These are phyloP conservation scores for Lasiurus borealis DNA, from an alignment of 2,113 vertebrate genomes.

Conservation along the genomic window DNA sequence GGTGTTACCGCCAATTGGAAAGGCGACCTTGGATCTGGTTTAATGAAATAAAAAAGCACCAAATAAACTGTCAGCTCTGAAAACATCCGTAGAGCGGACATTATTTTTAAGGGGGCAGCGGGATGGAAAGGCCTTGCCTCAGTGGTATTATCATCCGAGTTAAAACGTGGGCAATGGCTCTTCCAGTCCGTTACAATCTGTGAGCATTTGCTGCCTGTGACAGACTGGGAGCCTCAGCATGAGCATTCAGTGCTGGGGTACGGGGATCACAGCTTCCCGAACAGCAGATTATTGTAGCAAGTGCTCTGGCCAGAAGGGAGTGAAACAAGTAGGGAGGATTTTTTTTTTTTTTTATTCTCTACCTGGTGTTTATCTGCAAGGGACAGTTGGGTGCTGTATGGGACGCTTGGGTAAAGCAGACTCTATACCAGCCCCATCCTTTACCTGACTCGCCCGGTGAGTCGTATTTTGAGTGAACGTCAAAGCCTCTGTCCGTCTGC, in stretches of 20 bases:
- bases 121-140: background rate
- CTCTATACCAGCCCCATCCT: background rate
- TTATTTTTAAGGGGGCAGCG: background rate
- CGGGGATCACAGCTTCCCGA: constrained; percentile 55
- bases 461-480: constrained; percentile 39
- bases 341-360: background rate
- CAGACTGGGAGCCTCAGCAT: constrained; percentile 38
- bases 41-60: background rate
- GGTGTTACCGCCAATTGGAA: background rate
- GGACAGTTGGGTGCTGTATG: background rate
- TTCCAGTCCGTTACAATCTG: constrained; percentile 56
- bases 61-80: constrained; percentile 25
- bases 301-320: constrained; percentile 63
- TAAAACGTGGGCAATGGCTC: constrained; percentile 40
- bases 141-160: background rate
- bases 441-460: background rate
- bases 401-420: background rate
- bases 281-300: constrained; percentile 74
- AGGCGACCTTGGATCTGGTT: background rate
- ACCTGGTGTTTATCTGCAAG: background rate
- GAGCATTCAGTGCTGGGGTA: constrained; percentile 55
- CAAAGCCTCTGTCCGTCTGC: constrained; percentile 30
- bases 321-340: background rate
- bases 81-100: background rate
- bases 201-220: constrained; percentile 62